phyloP scores from a whole-genome alignment of 2,797 vertebrate species.

The Ibycter americanus region DNA sequence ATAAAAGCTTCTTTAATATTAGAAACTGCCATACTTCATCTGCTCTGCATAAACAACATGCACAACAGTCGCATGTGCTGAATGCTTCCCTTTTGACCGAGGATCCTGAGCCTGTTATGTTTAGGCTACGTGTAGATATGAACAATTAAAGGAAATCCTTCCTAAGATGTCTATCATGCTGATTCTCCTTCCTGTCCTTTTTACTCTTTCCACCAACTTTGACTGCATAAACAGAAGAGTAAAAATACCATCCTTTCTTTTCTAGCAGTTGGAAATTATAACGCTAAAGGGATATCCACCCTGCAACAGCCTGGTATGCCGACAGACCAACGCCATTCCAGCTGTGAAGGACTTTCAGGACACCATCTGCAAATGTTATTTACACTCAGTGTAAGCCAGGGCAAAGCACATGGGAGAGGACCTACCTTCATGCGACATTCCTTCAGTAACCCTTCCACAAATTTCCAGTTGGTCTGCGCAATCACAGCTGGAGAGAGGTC shows the following conservation, averaged over 20 bases:
- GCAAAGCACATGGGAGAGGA: not conserved
- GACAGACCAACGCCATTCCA: not conserved
- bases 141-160: constrained; percentile 9
- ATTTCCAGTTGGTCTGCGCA: constrained; percentile 92
- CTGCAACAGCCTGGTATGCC: not conserved
- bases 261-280: not conserved
- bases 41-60: not conserved
- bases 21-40: not conserved
- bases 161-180: not conserved
- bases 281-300: not conserved
- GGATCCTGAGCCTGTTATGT: not conserved
- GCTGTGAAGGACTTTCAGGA: not conserved
- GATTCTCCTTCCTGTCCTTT: not conserved
- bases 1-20: not conserved
- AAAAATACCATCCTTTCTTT: not conserved
- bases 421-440: constrained; percentile 97
- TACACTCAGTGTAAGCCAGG: not conserved
- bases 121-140: not conserved
- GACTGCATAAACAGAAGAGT: not conserved
- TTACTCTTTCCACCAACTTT: not conserved
- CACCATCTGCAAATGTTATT: not conserved
- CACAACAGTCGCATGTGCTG: accelerated
- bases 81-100: not conserved
- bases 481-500: constrained; percentile 91
- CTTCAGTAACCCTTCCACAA: constrained; percentile 92